Evolutionary conservation across 2,113 vertebrate species (phyloP), one percentile per base, ranked within the genome.

Genomic region (Ceuthmochares aereus): DNA sequence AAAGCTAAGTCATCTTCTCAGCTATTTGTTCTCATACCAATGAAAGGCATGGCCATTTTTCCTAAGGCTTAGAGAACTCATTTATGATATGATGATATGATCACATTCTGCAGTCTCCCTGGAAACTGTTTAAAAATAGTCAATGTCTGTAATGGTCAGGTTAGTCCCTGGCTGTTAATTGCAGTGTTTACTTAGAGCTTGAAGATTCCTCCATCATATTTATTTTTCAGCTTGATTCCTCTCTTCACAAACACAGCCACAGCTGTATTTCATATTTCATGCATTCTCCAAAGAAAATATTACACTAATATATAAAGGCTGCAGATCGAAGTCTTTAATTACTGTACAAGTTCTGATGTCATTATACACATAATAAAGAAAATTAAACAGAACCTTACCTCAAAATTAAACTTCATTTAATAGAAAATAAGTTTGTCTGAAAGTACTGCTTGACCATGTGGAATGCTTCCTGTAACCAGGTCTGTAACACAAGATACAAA

Each of bases 401-500:
- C 62, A 87, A 96, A 94, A 83, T 92, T 59, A 92, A 89, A 79
- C 89, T 96, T 97, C 83, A 95, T 84, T 86, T 93, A 87, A 78
- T 21, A 74, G 23, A 77, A 86, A 88, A 90, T 56, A 51, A 7
- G 45, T 34, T 84, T 76, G 52, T 73, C 87, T 82, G 64, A 91
- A 91, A 84, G 84, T 62, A 89, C 25, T 76, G n/a, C 82, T 69
- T n/a, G 56, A 96, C 83, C 87, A 91, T 80, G 58, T 66, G 83
- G 92, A 95, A 95, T 69, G 52, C 34, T 91, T 94, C 88, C 90
- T 95, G 80, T 45, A 96, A 77, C n/a, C 75, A 85, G 40, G 42
- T 70, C 96, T 97, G 94, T 42, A 97, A 96, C 21, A 96, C 22
- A 95, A 83, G 19, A 91, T 27, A 91, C 16, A 91, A 95, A 86